phyloP scores from a whole-genome alignment of 2,113 vertebrate species.

The Dinomys branickii region DNA sequence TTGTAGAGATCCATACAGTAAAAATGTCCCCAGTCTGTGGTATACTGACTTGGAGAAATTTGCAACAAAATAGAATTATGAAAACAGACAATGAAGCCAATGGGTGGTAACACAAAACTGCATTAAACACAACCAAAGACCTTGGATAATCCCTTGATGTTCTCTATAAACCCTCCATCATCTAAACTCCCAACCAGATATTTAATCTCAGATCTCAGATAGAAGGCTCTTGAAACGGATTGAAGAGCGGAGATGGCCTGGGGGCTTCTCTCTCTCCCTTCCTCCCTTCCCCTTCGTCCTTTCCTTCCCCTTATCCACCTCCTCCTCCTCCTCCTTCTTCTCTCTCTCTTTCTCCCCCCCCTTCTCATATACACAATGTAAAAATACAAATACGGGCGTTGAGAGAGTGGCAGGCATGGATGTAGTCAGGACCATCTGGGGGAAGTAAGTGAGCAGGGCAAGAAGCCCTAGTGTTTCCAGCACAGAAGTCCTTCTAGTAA shows the following conservation, averaged over 20 bases:
- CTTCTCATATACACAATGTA: neutral
- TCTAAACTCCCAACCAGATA: neutral
- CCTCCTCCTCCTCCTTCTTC: too few species aligned
- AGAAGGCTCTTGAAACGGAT: neutral
- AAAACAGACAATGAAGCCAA: neutral
- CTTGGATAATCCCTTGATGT: neutral
- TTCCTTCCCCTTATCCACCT: too few species aligned
- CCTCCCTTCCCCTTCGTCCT: too few species aligned
- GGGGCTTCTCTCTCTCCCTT: too few species aligned
- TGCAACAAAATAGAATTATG: neutral
- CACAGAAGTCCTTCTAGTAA: neutral
- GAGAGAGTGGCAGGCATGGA: neutral
- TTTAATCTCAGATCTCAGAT: neutral
- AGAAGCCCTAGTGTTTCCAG: neutral
- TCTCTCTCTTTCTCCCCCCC: neutral
- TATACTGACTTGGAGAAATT: neutral
- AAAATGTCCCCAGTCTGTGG: neutral
- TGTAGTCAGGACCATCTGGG: neutral
- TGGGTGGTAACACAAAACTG: neutral
- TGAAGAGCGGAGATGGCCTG: neutral
- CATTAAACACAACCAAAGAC: neutral
- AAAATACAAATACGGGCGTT: neutral
- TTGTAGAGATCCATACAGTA: neutral
- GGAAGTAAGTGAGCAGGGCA: neutral
- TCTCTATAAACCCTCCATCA: neutral